These are phyloP conservation scores for Smutsia temminckii DNA, from an alignment of 2,797 vertebrate species.

Conservation along the genomic window DNA sequence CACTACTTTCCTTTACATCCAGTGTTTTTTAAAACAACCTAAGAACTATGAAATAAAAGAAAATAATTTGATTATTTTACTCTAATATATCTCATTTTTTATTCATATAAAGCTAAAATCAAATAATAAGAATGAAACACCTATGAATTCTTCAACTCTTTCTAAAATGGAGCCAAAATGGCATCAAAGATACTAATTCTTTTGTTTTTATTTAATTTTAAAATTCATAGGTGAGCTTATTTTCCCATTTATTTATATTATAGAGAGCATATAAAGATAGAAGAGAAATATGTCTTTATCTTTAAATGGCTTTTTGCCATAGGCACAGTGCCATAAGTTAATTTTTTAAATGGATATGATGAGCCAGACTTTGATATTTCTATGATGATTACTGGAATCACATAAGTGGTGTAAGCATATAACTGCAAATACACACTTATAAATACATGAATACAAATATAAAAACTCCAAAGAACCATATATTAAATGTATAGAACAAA, in stretches of 20 bases:
- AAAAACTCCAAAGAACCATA: not conserved
- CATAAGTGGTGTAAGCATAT: not conserved
- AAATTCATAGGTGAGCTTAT: not conserved
- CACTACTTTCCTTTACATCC: not conserved
- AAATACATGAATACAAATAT: not conserved
- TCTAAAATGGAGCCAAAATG: not conserved
- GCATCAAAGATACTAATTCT: not conserved
- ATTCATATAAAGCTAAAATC: not conserved
- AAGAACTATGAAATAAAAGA: not conserved
- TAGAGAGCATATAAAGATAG: not conserved
- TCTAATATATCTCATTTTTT: not conserved
- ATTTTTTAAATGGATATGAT: not conserved
- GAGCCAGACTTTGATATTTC: not conserved
- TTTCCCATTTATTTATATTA: not conserved
- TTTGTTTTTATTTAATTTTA: constrained; percentile 30
- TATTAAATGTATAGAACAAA: not conserved
- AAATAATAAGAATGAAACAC: not conserved
- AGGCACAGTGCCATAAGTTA: not conserved
- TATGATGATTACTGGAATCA: not conserved
- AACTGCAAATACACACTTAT: not conserved
- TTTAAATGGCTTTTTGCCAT: constrained; percentile 10
- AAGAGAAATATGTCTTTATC: not conserved
- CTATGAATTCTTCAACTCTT: not conserved
- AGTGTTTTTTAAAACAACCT: not conserved
- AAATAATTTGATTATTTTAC: not conserved